Conservation (phyloP, 1,140 invertebrate genomes). For the Luehdorfia chinensis region DNA sequence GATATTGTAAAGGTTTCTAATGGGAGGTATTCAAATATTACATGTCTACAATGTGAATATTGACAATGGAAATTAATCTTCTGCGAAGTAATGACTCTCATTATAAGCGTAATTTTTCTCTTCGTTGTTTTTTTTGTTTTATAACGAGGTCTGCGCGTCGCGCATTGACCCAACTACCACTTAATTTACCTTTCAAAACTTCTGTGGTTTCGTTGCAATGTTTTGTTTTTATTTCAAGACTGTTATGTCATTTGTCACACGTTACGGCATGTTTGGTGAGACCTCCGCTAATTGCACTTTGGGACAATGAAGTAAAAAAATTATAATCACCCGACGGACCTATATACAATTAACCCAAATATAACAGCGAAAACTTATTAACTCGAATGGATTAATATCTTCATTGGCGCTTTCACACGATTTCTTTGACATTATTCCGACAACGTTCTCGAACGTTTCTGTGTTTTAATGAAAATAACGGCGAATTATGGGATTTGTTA, state of each 20-base stretch:
- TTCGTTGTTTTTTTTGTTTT: slow-evolving; percentile 9
- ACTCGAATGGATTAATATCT: slow-evolving; percentile 21
- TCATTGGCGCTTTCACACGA: slow-evolving; percentile 33
- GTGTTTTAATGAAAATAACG: slow-evolving; percentile 11
- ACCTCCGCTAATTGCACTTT: slow-evolving; percentile 31
- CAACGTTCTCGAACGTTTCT: slow-evolving; percentile 19
- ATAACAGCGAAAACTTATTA: slow-evolving; percentile 24
- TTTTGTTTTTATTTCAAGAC: slow-evolving; percentile 1
- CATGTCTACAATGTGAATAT: slow-evolving; percentile 39
- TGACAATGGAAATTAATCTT: slow-evolving; percentile 59
- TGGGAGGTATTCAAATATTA: slow-evolving; percentile 24
- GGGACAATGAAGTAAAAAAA: slow-evolving; percentile 10
- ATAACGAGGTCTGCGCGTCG: not conserved
- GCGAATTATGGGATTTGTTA: too few relatives aligned
- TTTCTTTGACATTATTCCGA: slow-evolving; percentile 24
- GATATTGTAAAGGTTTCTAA: slow-evolving; percentile 14
- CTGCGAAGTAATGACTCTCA: slow-evolving; percentile 44
- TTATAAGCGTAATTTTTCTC: slow-evolving; percentile 39
- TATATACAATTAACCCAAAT: slow-evolving; percentile 21
- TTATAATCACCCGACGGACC: slow-evolving; percentile 29
- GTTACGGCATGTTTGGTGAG: slow-evolving; percentile 25
- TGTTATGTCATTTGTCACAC: slow-evolving; percentile 38
- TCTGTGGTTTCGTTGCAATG: not conserved
- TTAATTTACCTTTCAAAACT: slow-evolving; percentile 4
- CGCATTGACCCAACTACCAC: slow-evolving; percentile 9